Percentiles rank a stretch among this genome's conserved stretches.
Evolutionary conservation across 2,888 invertebrate species (phyloP).

Genomic region (Unio delphinus): DNA sequence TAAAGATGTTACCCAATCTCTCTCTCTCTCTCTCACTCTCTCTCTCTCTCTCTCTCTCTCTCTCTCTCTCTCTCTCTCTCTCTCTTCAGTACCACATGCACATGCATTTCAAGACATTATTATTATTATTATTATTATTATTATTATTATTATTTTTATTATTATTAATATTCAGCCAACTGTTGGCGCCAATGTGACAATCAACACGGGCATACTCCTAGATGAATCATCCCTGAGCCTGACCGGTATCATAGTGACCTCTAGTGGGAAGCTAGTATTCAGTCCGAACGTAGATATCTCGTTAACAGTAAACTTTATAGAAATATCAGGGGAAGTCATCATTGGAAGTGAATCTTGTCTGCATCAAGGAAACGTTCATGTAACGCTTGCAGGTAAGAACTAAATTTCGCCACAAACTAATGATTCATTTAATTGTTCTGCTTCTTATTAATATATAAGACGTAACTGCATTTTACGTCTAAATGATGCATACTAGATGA

Average conservation of each 20-base stretch:
- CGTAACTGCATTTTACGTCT: background rate
- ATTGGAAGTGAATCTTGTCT: constrained; percentile 1
- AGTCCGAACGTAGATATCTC: constrained; percentile 17
- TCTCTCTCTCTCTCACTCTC: no score
- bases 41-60: no score
- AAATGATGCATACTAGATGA: no score
- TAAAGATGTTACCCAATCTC: no score
- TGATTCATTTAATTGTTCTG: background rate
- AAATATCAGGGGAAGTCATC: background rate
- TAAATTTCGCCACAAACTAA: background rate
- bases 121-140: background rate
- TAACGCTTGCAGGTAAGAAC: background rate
- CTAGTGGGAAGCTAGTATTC: constrained; percentile 26
- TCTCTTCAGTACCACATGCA: no score
- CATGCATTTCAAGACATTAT: no score
- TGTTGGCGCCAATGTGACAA: background rate
- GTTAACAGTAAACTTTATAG: constrained; percentile 6
- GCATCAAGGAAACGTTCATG: background rate
- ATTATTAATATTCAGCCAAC: constrained; percentile 1
- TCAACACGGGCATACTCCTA: constrained; percentile 14
- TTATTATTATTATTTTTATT: background rate
- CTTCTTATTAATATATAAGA: background rate
- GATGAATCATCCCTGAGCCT: constrained; percentile 12
- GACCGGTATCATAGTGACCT: constrained; percentile 15
- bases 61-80: no score